A percentile compares a stretch with the other conserved stretches of the same genome.
These are phyloP conservation scores for Allygus modestus DNA, from an alignment of 2,888 invertebrate genomes.

Conservation along the genomic window DNA sequence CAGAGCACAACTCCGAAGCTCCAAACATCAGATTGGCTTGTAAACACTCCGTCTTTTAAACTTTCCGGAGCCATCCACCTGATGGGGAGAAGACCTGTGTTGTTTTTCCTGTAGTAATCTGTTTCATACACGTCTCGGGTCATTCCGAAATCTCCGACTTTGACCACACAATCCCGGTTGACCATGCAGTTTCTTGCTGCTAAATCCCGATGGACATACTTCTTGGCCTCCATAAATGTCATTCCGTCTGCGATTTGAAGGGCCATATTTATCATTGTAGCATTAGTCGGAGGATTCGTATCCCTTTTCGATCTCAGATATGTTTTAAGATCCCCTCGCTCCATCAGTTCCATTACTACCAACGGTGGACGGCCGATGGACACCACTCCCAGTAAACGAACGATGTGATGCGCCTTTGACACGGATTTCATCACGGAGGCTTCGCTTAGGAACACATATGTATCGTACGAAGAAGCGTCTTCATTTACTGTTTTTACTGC, in stretches of 20 bases:
- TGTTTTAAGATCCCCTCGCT: conserved; percentile 93
- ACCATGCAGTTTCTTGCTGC: conserved; percentile 98
- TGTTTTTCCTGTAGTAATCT: conserved; percentile 93
- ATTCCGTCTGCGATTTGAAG: conserved; percentile 99
- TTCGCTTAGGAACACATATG: conserved; percentile 94
- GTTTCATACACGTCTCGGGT: conserved; percentile 97
- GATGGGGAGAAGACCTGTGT: conserved; percentile 78
- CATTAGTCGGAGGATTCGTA: conserved; percentile 73
- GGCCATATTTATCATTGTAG: conserved; percentile 82
- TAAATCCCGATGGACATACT: conserved; percentile 95
- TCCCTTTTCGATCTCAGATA: conserved; percentile 84
- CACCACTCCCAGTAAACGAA: conserved; percentile 95
- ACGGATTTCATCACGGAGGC: conserved; percentile 98
- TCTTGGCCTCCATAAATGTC: conserved; percentile 96
- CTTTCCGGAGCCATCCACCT: conserved; percentile 87
- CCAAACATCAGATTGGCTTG: conserved; percentile 81
- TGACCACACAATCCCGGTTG: conserved; percentile 91
- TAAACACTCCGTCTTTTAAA: conserved; percentile 83
- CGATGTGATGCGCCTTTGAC: conserved; percentile 88
- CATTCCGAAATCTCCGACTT: conserved; percentile 97
- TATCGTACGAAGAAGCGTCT: conserved; percentile 84
- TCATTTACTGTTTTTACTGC: conserved; percentile 97
- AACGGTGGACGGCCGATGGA: conserved; percentile 95
- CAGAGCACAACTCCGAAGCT: conserved; percentile 86
- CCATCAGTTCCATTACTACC: conserved; percentile 99